Base-by-base conservation (phyloP, 2,113 vertebrate species). In the Semnornis frantzii region DNA sequence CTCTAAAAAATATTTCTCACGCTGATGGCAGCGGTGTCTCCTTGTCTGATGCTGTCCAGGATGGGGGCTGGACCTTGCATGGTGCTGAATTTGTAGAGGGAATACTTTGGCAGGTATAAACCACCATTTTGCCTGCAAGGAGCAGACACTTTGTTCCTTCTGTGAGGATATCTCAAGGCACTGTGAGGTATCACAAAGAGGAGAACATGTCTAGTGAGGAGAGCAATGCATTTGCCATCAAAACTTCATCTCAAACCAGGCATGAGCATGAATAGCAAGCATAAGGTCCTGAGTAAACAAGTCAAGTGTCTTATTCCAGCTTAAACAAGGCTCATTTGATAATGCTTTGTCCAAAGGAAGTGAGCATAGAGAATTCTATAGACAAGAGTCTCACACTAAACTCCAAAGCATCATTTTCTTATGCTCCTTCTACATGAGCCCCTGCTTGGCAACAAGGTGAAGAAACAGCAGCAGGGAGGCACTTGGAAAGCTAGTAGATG, bases 201-300 rank as follows among this genome's bases (percentile, higher is more conserved):
- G 85, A 77, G 16, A 85, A 66, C 10, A 16, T 0, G 2, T 25
- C 23, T 68, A 30, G 5, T 44, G 54, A 23, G 17, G 18, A 82
- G 11, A 50, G 20, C 30, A 70, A 37, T 0, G 0, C 0, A 0
- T 37, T 55, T 52, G n/a, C 21, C 63, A 59, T 13, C 14, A 58
- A 33, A 68, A 16, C 6, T 46, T 72, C 44, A 25, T 31, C 54
- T 69, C 68, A 80, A 91, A 44, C 10, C 55, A 25, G 13, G 6
- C 34, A 30, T 6, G 5, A 78, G 15, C 5, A 28, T 5, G 5
- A 65, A 33, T 1, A 66, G 16, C 13, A 62, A 88, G 39, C 19
- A 48, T 30, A 65, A 88, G 15, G 42, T 23, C 39, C 62, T n/a
- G 46, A 52, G 9, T 31, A 46, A 50, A 52, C 20, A n/a, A 4